Base-by-base conservation (phyloP, 2,888 invertebrate genomes). In the Stenodera caucasica region DNA sequence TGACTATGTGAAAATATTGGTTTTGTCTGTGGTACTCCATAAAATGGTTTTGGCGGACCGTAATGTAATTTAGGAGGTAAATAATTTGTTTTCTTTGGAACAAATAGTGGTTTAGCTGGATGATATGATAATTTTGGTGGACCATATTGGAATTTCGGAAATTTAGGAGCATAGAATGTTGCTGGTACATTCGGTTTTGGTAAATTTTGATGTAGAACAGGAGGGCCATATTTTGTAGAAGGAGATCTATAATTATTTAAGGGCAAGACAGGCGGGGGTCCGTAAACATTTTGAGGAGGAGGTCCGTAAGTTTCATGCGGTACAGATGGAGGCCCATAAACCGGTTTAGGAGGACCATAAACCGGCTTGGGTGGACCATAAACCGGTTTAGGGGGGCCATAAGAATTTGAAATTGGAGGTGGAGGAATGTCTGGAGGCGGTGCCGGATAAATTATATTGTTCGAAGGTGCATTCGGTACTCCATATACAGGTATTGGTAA, bases 401-500 rank as follows among this genome's bases (percentile, higher is more conserved):
- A 59, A 50, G 51, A 57, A 61, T 55, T 55, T 21, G 53, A 37
- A 14, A 64, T 63, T 45, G 70, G 72, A 14, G 80, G 78, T 35
- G 82, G 81, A 33, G 81, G 81, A 49, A 81, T 75, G 68, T 75
- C 82, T 23, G 83, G 81, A 5, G 82, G 81, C 32, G 82, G 83
- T 52, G 77, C 77, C n/a, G 82, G 81, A 70, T 82, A 82, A 50
- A 81, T 73, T 32, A 80, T 64, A 58, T 79, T 81, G 65, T 78
- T 79, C 3, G 77, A 73, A 8, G 82, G 80, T 50, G 80, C 76
- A 63, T 84, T 82, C 4, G 86, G 86, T 0, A 83, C 84, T 56
- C 86, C 86, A 72, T 87, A 87, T 0, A 87, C 82, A 15, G 86
- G 86, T 2, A 83, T 80, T 1, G 86, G 86, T 12, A 81, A 77